Percentiles rank a stretch among this genome's conserved stretches.
Conservation (phyloP, 2,797 vertebrate genomes). For the Vireo griseus region DNA sequence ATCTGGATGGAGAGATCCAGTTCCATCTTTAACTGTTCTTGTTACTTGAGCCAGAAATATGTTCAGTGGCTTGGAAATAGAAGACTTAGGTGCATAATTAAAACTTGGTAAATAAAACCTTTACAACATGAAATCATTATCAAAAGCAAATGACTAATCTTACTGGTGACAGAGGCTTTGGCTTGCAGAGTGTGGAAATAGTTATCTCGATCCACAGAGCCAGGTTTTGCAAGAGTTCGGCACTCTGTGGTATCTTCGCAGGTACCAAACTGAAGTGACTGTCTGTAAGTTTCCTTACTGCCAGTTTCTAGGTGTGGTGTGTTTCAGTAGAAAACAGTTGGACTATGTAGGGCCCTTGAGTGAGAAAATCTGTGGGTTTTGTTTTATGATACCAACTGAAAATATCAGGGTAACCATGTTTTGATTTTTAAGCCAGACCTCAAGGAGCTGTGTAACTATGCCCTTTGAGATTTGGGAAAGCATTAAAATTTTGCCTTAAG, state of each 20-base stretch:
- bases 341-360: background rate
- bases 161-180: slow-evolving; percentile 31
- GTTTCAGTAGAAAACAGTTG: background rate
- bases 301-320: background rate
- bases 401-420: fast-evolving
- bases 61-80: slow-evolving; percentile 54
- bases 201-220: background rate
- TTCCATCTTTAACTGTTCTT: slow-evolving; percentile 40
- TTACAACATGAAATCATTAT: slow-evolving; percentile 34
- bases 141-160: slow-evolving; percentile 51
- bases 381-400: background rate
- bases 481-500: background rate
- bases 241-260: background rate
- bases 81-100: slow-evolving; percentile 32
- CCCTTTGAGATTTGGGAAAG: background rate
- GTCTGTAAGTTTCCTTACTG: background rate
- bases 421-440: background rate
- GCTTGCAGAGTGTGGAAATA: slow-evolving; percentile 3
- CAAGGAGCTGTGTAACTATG: background rate
- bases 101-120: slow-evolving; percentile 61
- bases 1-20: background rate
- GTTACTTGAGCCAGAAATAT: slow-evolving; percentile 53
- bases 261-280: background rate
- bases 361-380: background rate
- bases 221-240: background rate